phyloP scores from a whole-genome alignment of 2,888 invertebrate species.

The Perizoma flavofasciatum region DNA sequence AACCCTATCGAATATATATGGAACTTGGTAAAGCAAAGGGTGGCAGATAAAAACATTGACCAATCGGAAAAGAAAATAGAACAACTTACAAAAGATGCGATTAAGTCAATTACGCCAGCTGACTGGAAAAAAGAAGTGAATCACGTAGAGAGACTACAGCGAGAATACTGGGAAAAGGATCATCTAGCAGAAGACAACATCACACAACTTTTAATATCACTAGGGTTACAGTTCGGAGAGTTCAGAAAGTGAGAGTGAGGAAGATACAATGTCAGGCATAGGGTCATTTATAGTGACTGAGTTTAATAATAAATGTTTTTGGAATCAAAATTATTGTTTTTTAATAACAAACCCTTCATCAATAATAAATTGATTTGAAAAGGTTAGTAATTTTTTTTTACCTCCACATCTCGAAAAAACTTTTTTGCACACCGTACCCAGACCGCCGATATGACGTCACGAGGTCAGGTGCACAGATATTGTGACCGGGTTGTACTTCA shows the following conservation, averaged over 20 bases:
- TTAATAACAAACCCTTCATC: constrained; percentile 9
- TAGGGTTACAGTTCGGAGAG: constrained; percentile 25
- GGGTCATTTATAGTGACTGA: too few species aligned
- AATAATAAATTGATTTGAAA: constrained; percentile 12
- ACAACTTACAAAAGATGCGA: too few species aligned
- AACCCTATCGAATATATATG: too few species aligned
- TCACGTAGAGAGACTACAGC: constrained; percentile 28
- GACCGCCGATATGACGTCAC: constrained; percentile 21
- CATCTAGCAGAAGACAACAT: constrained; percentile 24
- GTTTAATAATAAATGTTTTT: constrained; percentile 17
- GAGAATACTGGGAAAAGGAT: constrained; percentile 31
- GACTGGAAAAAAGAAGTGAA: too few species aligned
- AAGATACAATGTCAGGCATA: too few species aligned
- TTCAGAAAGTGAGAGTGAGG: too few species aligned
- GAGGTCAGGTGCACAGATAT: constrained; percentile 20
- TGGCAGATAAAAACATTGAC: too few species aligned
- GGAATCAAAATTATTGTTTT: constrained; percentile 6
- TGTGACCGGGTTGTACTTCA: constrained; percentile 13
- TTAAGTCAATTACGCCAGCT: too few species aligned
- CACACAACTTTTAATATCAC: constrained; percentile 20
- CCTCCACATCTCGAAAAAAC: constrained; percentile 9
- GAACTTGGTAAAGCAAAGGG: too few species aligned
- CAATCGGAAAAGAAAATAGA: too few species aligned
- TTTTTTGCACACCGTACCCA: constrained; percentile 10
- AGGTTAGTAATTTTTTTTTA: constrained; percentile 4